Evolutionary conservation across 2,888 invertebrate genomes (phyloP), one percentile per base, ranked within the genome.

Genomic region (Ennomos quercinarius): DNA sequence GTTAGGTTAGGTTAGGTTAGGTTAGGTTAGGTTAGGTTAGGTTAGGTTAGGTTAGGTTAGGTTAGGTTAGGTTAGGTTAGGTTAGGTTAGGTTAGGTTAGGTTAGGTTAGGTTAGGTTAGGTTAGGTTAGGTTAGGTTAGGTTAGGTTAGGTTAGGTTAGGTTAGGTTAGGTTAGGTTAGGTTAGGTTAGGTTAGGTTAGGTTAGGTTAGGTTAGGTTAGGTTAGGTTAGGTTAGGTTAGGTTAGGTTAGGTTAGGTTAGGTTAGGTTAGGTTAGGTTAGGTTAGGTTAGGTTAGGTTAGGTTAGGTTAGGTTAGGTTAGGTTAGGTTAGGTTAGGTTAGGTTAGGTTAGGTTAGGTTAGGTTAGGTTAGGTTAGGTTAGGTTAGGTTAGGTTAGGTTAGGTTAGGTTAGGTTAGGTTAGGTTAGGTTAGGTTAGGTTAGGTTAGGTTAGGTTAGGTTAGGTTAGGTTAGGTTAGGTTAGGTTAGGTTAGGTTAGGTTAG

Each of bases 41-140:
- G 51, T 51, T 51, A 41, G 51, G 51, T 51, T 51, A 41, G 51
- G 51, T 51, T 51, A 51, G 51, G 51, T 51, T 51, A 41, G 51
- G 51, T 51, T 51, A 41, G 51, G 51, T 51, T 51, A 41, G 42
- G 51, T 51, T 51, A 41, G 51, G 51, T 51, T 51, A 41, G 51
- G 51, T 51, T 51, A 41, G 51, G 51, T 51, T 51, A 41, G 51
- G 51, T 51, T 41, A 41, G 51, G 51, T 51, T 51, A 41, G 51
- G 51, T 51, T 51, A 51, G 51, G 51, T 51, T 51, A 51, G 51
- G 51, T 51, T 51, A 51, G 51, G 51, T 51, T 51, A 51, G 51
- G 51, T 51, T 51, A 51, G 51, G 51, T 51, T 51, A 41, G 51
- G 51, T 51, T 51, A 41, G 51, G 51, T 51, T 51, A 51, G 51